Evolutionary conservation across 2,113 vertebrate genomes (phyloP).

Genomic region (Hydropotes inermis): DNA sequence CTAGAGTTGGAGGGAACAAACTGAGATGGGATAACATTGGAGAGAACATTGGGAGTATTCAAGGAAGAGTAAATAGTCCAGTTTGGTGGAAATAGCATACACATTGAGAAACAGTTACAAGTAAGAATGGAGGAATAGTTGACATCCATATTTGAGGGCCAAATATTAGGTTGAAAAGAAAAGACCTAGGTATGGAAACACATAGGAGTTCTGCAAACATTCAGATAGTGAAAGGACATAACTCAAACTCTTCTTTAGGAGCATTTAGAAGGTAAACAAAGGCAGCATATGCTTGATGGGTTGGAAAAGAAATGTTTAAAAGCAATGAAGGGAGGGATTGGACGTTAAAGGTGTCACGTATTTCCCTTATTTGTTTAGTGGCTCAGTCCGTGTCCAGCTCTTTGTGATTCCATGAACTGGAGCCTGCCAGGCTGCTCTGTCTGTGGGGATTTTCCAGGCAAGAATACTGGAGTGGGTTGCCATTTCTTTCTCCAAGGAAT

Average conservation of each 20-base stretch:
- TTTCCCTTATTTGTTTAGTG: background rate
- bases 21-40: background rate
- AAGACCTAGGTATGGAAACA: background rate
- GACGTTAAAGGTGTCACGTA: background rate
- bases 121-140: background rate
- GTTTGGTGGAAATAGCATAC: background rate
- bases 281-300: background rate
- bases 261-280: background rate
- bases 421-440: background rate
- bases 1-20: background rate
- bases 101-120: background rate
- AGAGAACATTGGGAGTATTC: background rate
- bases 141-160: background rate
- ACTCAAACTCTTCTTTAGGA: background rate
- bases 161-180: background rate
- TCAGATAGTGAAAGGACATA: background rate
- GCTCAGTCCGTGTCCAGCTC: background rate
- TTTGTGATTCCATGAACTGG: background rate
- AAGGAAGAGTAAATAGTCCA: background rate
- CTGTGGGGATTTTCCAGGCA: background rate
- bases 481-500: background rate
- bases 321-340: background rate
- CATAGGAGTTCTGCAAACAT: background rate
- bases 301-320: background rate
- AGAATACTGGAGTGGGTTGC: background rate